These are phyloP conservation scores for Xiphophorus birchmanni DNA, from an alignment of 2,797 vertebrate genomes.

Conservation along the genomic window DNA sequence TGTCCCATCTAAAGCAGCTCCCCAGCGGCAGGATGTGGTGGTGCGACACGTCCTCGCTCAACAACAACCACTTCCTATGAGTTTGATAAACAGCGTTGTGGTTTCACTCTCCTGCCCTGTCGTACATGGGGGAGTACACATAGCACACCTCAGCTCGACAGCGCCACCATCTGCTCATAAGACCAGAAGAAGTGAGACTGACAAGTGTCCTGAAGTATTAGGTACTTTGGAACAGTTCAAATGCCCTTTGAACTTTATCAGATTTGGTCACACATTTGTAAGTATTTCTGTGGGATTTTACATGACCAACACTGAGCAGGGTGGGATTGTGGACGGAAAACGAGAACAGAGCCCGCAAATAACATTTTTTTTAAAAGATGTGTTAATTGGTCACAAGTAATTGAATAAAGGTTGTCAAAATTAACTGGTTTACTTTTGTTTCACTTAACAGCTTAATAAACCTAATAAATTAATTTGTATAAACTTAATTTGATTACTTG, in stretches of 20 bases:
- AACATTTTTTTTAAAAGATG: too few relatives aligned
- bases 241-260: background rate
- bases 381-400: too few relatives aligned
- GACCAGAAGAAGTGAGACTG: slow-evolving; percentile 59
- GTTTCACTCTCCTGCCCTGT: slow-evolving; percentile 74
- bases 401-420: too few relatives aligned
- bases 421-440: too few relatives aligned
- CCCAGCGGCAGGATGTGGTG: slow-evolving; percentile 77
- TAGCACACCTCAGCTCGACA: slow-evolving; percentile 51
- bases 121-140: slow-evolving; percentile 37
- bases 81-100: slow-evolving; percentile 86
- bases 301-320: background rate
- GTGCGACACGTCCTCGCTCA: slow-evolving; percentile 71
- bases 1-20: slow-evolving; percentile 62
- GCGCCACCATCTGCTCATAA: slow-evolving; percentile 69
- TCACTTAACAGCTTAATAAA: too few relatives aligned
- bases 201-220: slow-evolving; percentile 54
- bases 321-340: background rate
- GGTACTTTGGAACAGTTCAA: slow-evolving; percentile 53
- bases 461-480: too few relatives aligned
- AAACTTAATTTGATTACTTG: too few relatives aligned
- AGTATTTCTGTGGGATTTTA: background rate
- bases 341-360: too few relatives aligned
- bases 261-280: background rate
- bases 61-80: slow-evolving; percentile 86